Percentiles rank a stretch among this genome's conserved stretches.
Evolutionary conservation across 2,797 vertebrate genomes (phyloP).

Genomic region (Sphenodon punctatus): DNA sequence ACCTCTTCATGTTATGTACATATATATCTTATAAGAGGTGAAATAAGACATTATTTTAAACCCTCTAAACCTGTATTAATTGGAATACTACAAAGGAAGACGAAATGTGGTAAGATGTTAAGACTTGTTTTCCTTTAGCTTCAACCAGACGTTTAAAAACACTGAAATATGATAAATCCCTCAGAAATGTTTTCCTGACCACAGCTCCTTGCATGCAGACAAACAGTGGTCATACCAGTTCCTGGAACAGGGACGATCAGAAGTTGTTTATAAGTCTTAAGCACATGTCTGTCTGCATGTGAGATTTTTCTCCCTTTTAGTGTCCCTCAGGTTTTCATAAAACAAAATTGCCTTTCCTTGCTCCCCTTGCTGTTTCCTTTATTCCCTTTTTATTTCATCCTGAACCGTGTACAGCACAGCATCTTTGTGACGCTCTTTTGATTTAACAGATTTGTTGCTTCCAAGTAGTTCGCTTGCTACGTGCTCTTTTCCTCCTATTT

Average conservation of each 20-base stretch:
- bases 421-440: rapidly evolving
- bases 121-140: slow-evolving; percentile 57
- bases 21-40: slow-evolving; percentile 9
- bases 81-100: neutral
- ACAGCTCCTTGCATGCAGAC: slow-evolving; percentile 63
- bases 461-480: too few species aligned
- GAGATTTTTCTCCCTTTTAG: neutral
- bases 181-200: slow-evolving; percentile 73
- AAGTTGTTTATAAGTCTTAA: slow-evolving; percentile 27
- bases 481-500: neutral
- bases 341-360: slow-evolving; percentile 2
- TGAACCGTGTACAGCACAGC: neutral
- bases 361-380: too few species aligned
- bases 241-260: slow-evolving; percentile 63
- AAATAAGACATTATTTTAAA: slow-evolving; percentile 28
- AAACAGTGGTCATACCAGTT: slow-evolving; percentile 63
- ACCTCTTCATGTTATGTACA: neutral
- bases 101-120: neutral
- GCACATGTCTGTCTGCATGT: neutral
- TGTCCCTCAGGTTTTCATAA: neutral
- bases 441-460: neutral
- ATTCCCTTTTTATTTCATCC: neutral
- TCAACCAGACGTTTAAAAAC: slow-evolving; percentile 58
- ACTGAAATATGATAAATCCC: slow-evolving; percentile 60
- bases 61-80: slow-evolving; percentile 7